Evolutionary conservation across 2,888 invertebrate genomes (phyloP).

Genomic region (Drosophila stalkeri): DNA sequence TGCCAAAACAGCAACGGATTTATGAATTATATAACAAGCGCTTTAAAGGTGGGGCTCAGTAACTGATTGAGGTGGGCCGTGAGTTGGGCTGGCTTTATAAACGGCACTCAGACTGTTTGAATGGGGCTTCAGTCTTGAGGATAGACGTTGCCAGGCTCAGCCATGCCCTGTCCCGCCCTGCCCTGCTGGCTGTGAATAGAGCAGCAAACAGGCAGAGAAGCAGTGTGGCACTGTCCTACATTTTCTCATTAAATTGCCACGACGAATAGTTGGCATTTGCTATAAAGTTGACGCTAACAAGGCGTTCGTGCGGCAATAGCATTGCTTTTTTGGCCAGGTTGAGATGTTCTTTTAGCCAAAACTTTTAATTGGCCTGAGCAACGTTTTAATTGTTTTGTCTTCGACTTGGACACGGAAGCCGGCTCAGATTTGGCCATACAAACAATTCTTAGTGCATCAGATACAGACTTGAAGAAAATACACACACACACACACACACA

Average conservation of each 20-base stretch:
- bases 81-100: not conserved
- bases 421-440: conserved; percentile 12
- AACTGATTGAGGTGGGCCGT: not conserved
- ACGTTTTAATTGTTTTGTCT: conserved; percentile 67
- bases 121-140: conserved; percentile 64
- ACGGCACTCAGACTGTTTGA: conserved; percentile 72
- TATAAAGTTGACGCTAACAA: conserved; percentile 75
- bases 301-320: conserved; percentile 66
- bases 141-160: conserved; percentile 30
- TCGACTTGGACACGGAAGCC: conserved; percentile 22
- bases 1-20: conserved; percentile 15
- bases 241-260: conserved; percentile 80
- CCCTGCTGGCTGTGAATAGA: conserved; percentile 39
- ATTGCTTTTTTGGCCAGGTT: conserved; percentile 56
- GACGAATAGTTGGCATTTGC: conserved; percentile 73
- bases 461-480: conserved; percentile 22
- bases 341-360: conserved; percentile 61
- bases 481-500: conserved; percentile 11
- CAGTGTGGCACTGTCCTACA: conserved; percentile 61
- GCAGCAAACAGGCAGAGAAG: conserved; percentile 6
- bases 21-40: conserved; percentile 42
- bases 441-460: conserved; percentile 33
- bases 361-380: conserved; percentile 77
- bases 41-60: conserved; percentile 17
- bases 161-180: not conserved